A percentile compares a stretch with the other conserved stretches of the same genome.
Conservation (phyloP, 1,140 invertebrate genomes). For the Zaprionus davidi region DNA sequence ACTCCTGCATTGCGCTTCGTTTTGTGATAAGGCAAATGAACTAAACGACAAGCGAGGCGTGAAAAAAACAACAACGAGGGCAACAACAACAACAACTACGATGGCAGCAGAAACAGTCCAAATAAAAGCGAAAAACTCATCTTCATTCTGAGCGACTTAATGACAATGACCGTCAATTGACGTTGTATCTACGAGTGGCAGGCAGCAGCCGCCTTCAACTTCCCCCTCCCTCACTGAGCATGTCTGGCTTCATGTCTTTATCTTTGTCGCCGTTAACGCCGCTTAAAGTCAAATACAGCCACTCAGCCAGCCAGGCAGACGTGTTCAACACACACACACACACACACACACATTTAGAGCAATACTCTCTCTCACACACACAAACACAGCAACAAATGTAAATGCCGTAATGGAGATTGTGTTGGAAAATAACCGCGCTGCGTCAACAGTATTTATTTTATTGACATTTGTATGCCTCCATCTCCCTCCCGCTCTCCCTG, state of each 20-base stretch:
- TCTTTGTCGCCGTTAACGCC: conserved; percentile 71
- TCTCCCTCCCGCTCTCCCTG: neutral
- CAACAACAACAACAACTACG: conserved; percentile 1
- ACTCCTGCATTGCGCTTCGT: conserved; percentile 1
- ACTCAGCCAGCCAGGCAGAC: conserved; percentile 65
- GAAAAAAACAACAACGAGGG: conserved; percentile 15
- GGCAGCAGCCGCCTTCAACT: neutral
- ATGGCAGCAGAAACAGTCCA: conserved; percentile 7
- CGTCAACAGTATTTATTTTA: conserved; percentile 83
- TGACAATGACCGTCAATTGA: conserved; percentile 79
- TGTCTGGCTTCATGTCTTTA: conserved; percentile 80
- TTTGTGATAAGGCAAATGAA: conserved; percentile 51
- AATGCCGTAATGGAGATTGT: conserved; percentile 80
- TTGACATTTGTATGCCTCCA: conserved; percentile 69
- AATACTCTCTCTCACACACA: neutral
- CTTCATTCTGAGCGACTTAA: conserved; percentile 71
- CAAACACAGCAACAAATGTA: conserved; percentile 59
- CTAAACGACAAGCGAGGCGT: conserved; percentile 55
- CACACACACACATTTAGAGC: conserved; percentile 28
- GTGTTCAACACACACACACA: conserved; percentile 59
- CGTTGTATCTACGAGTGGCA: conserved; percentile 51
- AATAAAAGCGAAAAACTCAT: conserved; percentile 70
- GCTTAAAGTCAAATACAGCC: conserved; percentile 81
- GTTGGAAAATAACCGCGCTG: conserved; percentile 81
- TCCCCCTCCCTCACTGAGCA: neutral